phyloP scores from a whole-genome alignment of 2,888 invertebrate species.

The Caenorhabditis plicata region DNA sequence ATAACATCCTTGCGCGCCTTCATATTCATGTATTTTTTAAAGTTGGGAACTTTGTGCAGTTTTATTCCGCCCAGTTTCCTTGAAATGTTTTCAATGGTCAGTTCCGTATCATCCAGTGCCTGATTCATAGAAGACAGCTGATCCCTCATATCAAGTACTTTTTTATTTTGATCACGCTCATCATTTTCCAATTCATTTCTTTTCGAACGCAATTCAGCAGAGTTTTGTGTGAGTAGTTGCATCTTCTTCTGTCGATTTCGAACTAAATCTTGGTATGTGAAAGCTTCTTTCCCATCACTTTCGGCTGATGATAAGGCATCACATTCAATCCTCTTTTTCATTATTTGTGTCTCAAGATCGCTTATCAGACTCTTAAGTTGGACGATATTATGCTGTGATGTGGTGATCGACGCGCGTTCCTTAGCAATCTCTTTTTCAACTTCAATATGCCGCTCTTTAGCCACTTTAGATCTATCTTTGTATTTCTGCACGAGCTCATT shows the following conservation, averaged over 20 bases:
- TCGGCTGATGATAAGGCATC: conserved; percentile 1
- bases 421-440: conserved; percentile 70
- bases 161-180: neutral
- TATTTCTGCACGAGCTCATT: conserved; percentile 65
- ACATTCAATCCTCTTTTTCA: conserved; percentile 1
- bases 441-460: conserved; percentile 66
- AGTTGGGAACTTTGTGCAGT: neutral
- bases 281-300: neutral
- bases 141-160: neutral
- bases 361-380: neutral
- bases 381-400: conserved; percentile 65
- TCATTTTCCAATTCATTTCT: neutral
- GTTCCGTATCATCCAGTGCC: neutral
- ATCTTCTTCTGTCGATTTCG: conserved; percentile 1
- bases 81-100: neutral
- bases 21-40: neutral
- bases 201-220: neutral
- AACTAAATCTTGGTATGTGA: neutral
- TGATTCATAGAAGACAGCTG: neutral
- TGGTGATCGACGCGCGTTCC: conserved; percentile 68
- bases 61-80: neutral
- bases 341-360: neutral
- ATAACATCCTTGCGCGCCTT: neutral
- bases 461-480: conserved; percentile 68
- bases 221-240: neutral